phyloP scores from a whole-genome alignment of 2,888 invertebrate genomes.

The Philaethria dido region DNA sequence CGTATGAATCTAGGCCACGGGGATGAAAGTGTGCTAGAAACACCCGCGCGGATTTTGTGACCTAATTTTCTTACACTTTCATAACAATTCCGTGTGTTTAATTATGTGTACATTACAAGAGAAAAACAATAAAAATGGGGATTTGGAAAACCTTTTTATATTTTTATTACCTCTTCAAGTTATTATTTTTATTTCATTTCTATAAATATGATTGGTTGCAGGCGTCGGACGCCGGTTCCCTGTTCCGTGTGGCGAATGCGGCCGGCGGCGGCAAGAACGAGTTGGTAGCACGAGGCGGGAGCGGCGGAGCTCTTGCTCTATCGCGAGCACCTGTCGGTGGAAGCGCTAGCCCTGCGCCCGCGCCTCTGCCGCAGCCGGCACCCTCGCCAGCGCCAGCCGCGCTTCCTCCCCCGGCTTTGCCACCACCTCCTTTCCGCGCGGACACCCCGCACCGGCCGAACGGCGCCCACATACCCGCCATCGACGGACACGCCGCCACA shows the following conservation, averaged over 20 bases:
- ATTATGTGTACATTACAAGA: constrained; percentile 12
- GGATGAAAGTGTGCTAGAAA: constrained; percentile 18
- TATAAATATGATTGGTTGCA: constrained; percentile 50
- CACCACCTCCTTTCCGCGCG: constrained; percentile 85
- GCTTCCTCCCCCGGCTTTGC: constrained; percentile 86
- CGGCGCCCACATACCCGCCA: constrained; percentile 75
- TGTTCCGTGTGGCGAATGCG: constrained; percentile 85
- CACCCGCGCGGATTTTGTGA: constrained; percentile 25
- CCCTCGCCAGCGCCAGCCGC: constrained; percentile 89
- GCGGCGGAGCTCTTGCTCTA: constrained; percentile 84
- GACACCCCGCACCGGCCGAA: constrained; percentile 72
- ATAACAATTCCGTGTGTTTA: constrained; percentile 12
- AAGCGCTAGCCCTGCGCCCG: constrained; percentile 85
- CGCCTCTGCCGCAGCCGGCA: constrained; percentile 87
- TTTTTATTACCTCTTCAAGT: background rate
- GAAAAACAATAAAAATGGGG: background rate
- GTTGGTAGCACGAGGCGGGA: constrained; percentile 86
- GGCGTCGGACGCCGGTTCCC: constrained; percentile 76
- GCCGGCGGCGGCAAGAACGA: constrained; percentile 86
- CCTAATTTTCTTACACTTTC: constrained; percentile 17
- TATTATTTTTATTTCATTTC: background rate
- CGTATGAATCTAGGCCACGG: constrained; percentile 24
- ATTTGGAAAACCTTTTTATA: background rate
- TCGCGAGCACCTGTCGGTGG: constrained; percentile 85
- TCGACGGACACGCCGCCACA: constrained; percentile 75